Evolutionary conservation across 2,888 invertebrate species (phyloP), one percentile per base, ranked within the genome.

Genomic region (Agrotis segetum): DNA sequence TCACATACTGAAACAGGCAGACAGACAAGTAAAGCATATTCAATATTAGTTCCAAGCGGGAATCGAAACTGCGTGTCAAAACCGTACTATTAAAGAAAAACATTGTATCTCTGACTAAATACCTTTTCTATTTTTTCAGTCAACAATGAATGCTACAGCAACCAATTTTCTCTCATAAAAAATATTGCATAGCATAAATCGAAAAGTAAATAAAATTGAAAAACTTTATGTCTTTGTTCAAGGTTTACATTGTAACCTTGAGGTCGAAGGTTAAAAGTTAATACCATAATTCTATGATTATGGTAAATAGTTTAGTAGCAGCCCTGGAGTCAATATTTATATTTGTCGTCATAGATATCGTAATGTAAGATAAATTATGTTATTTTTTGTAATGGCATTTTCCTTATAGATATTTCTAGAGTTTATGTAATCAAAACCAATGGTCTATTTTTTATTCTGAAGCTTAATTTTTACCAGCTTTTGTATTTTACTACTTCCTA

Each of bases 121-220:
- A 2, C 40, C 40, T 40, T 40, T 40, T 11, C 9, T 5, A 40
- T 40, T 11, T 40, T 40, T 40, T 40, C 11, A 55, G 19, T 47
- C 44, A 55, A 53, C 61, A 61, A 64, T 67, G 2, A 58, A 67
- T 16, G 2, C 21, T 7, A 68, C 3, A 53, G 61, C 62, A 66
- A 49, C 64, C 61, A 81, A 71, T 74, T 76, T 61, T 49, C 44
- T 6, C 4, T 44, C 14, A 63, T 59, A 69, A 67, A 69, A 59
- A 66, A 71, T 58, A 75, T 66, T 75, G 74, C 61, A 67, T 29
- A 59, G 52, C 17, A 78, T 83, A 78, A 81, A 84, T 77, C 61
- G 68, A 68, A 73, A 85, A 77, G 67, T 84, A 76, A 58, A 74
- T 82, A 72, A 78, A 74, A 83, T 74, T 76, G 69, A 72, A 80